phyloP scores from a whole-genome alignment of 2,797 vertebrate genomes.

The Siniperca undulata region DNA sequence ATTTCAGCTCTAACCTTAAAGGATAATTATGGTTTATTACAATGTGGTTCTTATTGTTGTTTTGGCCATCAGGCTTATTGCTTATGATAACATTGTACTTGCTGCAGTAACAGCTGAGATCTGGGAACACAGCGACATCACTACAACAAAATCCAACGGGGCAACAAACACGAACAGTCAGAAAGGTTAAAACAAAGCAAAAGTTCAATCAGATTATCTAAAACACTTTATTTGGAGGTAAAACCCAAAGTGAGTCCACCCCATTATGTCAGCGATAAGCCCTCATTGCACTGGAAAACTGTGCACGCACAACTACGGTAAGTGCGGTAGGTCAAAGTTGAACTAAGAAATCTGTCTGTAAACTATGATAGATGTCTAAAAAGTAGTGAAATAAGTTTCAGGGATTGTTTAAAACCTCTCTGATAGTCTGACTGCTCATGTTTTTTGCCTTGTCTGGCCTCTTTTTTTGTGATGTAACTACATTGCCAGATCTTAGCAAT shows the following conservation, averaged over 20 bases:
- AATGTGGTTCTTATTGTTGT: background rate
- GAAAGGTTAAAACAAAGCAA: background rate
- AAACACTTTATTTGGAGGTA: background rate
- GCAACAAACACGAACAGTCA: background rate
- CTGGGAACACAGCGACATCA: background rate
- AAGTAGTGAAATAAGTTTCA: too few species aligned
- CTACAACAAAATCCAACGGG: too few species aligned
- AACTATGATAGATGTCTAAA: background rate
- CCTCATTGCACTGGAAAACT: too few species aligned
- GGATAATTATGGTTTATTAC: background rate
- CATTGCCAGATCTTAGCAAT: background rate
- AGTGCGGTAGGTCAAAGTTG: background rate
- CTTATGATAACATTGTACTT: too few species aligned
- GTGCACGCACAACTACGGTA: too few species aligned
- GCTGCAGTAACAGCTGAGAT: background rate
- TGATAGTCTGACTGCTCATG: background rate
- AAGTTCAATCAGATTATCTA: background rate
- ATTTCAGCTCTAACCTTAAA: background rate
- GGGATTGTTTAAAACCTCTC: too few species aligned
- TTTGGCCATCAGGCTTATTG: background rate
- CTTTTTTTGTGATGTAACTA: background rate
- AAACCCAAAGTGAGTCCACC: background rate
- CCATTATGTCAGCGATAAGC: too few species aligned
- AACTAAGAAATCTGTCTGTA: background rate
- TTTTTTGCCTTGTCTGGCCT: background rate